Evolutionary conservation across 1,140 invertebrate genomes (phyloP).

Genomic region (Lycorma delicatula): DNA sequence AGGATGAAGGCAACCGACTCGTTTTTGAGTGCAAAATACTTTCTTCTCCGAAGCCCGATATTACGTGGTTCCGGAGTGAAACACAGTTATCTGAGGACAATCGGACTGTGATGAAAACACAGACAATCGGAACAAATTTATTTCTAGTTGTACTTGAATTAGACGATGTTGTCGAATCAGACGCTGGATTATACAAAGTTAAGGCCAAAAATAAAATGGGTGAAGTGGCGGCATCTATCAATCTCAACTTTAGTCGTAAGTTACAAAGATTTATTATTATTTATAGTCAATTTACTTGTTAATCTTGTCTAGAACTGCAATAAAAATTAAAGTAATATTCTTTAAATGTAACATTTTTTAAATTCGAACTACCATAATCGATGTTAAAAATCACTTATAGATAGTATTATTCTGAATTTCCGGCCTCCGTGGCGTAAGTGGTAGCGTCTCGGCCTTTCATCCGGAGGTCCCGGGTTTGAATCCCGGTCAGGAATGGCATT

Average conservation of each 20-base stretch:
- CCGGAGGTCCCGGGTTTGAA: too few relatives aligned
- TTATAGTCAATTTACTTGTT: not conserved
- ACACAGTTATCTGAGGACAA: slow-evolving; percentile 69
- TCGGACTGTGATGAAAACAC: slow-evolving; percentile 77
- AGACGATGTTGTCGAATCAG: slow-evolving; percentile 89
- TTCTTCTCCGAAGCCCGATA: slow-evolving; percentile 79
- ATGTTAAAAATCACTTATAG: too few relatives aligned
- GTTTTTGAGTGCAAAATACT: slow-evolving; percentile 91
- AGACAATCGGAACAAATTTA: slow-evolving; percentile 74
- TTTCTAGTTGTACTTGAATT: slow-evolving; percentile 86
- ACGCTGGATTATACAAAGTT: slow-evolving; percentile 95
- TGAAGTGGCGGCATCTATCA: slow-evolving; percentile 96
- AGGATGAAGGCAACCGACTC: slow-evolving; percentile 90
- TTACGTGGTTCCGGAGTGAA: slow-evolving; percentile 85
- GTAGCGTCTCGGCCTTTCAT: too few relatives aligned
- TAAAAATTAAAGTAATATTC: too few relatives aligned
- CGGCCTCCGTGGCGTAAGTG: too few relatives aligned
- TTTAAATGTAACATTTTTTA: too few relatives aligned
- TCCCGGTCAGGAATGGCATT: too few relatives aligned
- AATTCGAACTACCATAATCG: too few relatives aligned
- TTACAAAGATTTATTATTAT: slow-evolving; percentile 33
- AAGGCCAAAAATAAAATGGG: slow-evolving; percentile 96
- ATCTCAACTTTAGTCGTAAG: slow-evolving; percentile 97
- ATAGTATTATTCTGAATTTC: too few relatives aligned
- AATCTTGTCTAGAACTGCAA: not conserved